A percentile compares a stretch with the other conserved stretches of the same genome.
Evolutionary conservation across 2,797 vertebrate genomes (phyloP).

Genomic region (Atherinosoma microstoma): DNA sequence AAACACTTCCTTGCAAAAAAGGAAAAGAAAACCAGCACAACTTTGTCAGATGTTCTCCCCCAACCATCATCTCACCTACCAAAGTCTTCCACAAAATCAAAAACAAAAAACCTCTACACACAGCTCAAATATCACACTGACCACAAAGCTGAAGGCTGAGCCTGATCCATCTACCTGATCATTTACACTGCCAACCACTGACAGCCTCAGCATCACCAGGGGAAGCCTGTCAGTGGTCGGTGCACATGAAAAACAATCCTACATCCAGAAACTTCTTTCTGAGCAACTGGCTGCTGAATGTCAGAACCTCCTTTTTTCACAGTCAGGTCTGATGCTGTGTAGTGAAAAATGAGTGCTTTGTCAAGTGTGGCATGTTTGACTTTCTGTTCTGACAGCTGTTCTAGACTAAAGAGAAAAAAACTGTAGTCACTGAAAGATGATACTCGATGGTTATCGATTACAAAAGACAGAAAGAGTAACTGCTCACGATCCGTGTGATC

Average conservation of each 20-base stretch:
- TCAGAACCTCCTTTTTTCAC: constrained; percentile 31
- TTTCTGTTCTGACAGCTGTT: constrained; percentile 74
- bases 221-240: constrained; percentile 38
- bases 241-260: constrained; percentile 29
- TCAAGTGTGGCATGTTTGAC: constrained; percentile 49
- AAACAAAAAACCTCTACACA: background rate
- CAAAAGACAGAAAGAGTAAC: constrained; percentile 61
- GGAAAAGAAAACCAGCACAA: no score
- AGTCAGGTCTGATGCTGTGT: constrained; percentile 32
- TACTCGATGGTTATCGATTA: constrained; percentile 73
- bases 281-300: constrained; percentile 32
- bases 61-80: background rate
- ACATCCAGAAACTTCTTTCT: constrained; percentile 29
- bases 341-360: constrained; percentile 52
- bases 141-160: constrained; percentile 33
- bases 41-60: background rate
- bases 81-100: constrained; percentile 14
- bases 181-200: constrained; percentile 41
- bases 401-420: constrained; percentile 37
- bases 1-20: background rate
- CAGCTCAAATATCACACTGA: constrained; percentile 42
- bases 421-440: constrained; percentile 67
- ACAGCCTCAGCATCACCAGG: constrained; percentile 38
- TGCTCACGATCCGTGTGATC: constrained; percentile 51
- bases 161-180: constrained; percentile 36